A percentile compares a stretch with the other conserved stretches of the same genome.
Conservation (phyloP, 2,113 vertebrate genomes). For the Nycticryphes semicollaris region DNA sequence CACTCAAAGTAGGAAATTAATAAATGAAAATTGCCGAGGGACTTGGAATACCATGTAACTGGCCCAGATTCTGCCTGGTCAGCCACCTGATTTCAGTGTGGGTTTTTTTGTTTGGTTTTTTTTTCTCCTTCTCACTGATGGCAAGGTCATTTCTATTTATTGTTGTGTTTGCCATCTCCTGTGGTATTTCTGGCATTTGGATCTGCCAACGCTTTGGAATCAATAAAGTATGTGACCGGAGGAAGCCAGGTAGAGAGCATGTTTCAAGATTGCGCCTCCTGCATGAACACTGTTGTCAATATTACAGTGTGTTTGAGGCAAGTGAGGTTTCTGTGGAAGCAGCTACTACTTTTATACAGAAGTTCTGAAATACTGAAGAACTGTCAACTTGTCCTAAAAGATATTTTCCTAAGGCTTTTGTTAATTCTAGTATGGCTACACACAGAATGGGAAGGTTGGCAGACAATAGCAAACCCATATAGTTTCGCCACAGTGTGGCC, state of each 20-base stretch:
- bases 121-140: not conserved
- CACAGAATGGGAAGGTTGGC: rapidly evolving
- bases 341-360: slow-evolving; percentile 40
- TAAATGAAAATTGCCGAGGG: not conserved
- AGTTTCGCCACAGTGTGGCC: not conserved
- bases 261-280: slow-evolving; percentile 22
- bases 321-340: slow-evolving; percentile 30
- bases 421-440: not conserved
- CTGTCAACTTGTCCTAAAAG: not conserved
- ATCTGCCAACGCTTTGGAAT: not conserved
- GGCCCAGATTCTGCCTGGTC: not conserved
- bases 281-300: slow-evolving; percentile 55
- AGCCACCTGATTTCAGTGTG: not conserved
- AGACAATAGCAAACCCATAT: rapidly evolving
- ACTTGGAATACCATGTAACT: not conserved
- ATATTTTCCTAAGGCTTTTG: not conserved
- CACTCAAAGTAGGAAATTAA: not conserved
- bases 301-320: not conserved
- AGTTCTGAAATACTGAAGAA: slow-evolving; percentile 30
- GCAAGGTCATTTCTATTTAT: not conserved
- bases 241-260: not conserved
- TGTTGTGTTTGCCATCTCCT: not conserved
- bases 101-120: not conserved
- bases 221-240: not conserved
- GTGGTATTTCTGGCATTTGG: not conserved